phyloP scores from a whole-genome alignment of 2,797 vertebrate genomes.

The Poecilia velifera region DNA sequence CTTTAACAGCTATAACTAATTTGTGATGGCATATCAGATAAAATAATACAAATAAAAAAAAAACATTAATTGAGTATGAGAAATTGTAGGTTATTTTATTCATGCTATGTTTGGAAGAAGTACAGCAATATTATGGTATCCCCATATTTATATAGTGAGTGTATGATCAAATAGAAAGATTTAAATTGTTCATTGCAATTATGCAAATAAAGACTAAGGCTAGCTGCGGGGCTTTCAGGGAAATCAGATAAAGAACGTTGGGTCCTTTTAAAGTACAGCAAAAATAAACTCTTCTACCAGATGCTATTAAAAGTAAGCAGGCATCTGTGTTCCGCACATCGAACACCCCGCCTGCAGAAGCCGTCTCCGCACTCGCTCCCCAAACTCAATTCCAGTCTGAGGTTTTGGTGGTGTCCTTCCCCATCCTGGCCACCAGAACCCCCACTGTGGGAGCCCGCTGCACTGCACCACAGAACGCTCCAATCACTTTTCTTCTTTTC shows the following conservation, averaged over 20 bases:
- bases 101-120: neutral
- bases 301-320: slow-evolving; percentile 22
- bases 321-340: slow-evolving; percentile 36
- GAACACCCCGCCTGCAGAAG: slow-evolving; percentile 53
- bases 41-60: neutral
- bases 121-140: rapidly evolving
- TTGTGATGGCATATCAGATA: too few relatives aligned
- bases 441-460: slow-evolving; percentile 39
- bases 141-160: neutral
- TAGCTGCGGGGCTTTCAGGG: neutral
- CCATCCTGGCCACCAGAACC: slow-evolving; percentile 53
- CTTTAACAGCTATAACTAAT: too few relatives aligned
- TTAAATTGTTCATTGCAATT: neutral
- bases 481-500: slow-evolving; percentile 51
- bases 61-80: neutral
- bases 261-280: neutral
- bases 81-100: neutral
- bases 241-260: neutral
- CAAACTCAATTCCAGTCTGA: slow-evolving; percentile 36
- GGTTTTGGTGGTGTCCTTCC: slow-evolving; percentile 46
- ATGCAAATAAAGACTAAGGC: neutral
- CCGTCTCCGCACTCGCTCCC: slow-evolving; percentile 34
- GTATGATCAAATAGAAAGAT: slow-evolving; percentile 1
- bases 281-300: slow-evolving; percentile 12
- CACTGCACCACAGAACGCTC: slow-evolving; percentile 44